Conservation (phyloP, 2,888 invertebrate genomes). For the Erebia palarica region DNA sequence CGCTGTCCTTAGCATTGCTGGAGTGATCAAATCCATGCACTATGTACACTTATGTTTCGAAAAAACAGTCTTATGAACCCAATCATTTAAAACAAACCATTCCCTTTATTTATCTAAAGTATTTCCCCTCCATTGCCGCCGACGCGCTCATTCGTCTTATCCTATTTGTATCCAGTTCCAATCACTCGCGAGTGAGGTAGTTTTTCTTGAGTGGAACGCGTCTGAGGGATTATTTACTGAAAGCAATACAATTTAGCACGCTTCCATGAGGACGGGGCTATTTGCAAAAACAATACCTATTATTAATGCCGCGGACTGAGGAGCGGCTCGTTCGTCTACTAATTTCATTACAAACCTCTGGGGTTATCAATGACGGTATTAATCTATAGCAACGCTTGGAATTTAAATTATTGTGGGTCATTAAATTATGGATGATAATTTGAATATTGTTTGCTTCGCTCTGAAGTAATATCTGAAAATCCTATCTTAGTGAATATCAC, state of each 20-base stretch:
- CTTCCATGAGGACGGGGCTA: background rate
- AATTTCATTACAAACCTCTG: background rate
- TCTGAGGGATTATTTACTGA: slow-evolving; percentile 9
- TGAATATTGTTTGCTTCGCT: too few species aligned
- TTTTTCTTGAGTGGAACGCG: slow-evolving; percentile 9
- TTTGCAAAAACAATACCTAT: slow-evolving; percentile 9
- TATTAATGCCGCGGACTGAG: background rate
- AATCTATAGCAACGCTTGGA: background rate
- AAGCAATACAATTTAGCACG: slow-evolving; percentile 21
- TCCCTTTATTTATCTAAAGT: background rate
- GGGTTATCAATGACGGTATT: background rate
- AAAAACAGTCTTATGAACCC: background rate
- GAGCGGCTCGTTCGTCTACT: background rate
- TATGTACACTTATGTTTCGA: too few species aligned
- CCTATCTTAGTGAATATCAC: too few species aligned
- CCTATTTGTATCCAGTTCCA: slow-evolving; percentile 18
- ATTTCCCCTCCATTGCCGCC: background rate
- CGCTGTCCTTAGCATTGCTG: too few species aligned
- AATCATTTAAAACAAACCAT: background rate
- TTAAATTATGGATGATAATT: too few species aligned
- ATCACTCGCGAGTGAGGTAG: slow-evolving; percentile 21
- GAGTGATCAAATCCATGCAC: too few species aligned
- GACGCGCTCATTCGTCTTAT: slow-evolving; percentile 18
- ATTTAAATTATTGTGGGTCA: background rate
- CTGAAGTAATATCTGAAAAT: too few species aligned